Evolutionary conservation across 92 coral and sea anemone species (phyloP).

Genomic region (Virgularia gustaviana): DNA sequence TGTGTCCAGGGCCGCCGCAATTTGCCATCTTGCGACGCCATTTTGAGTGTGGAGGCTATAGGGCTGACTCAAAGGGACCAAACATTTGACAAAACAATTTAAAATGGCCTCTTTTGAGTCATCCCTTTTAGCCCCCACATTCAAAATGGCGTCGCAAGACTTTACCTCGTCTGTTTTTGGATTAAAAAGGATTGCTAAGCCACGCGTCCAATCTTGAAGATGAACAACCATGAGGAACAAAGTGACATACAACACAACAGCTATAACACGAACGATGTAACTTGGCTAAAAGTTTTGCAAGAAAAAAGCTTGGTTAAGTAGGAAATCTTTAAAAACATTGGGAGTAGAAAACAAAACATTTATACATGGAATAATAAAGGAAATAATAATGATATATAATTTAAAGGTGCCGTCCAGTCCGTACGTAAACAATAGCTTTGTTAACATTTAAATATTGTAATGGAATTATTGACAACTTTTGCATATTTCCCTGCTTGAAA

Average conservation of each 20-base stretch:
- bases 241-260: slow-evolving; percentile 49
- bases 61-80: not conserved
- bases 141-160: too few species aligned
- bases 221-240: slow-evolving; percentile 75
- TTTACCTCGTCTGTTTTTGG: slow-evolving; percentile 29
- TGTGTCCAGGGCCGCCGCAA: too few species aligned
- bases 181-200: slow-evolving; percentile 57
- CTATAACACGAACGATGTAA: slow-evolving; percentile 43
- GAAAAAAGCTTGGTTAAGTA: not conserved
- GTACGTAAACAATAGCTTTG: too few species aligned
- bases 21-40: too few species aligned
- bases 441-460: too few species aligned
- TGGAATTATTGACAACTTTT: not conserved
- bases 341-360: not conserved
- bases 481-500: too few species aligned
- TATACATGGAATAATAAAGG: not conserved
- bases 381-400: slow-evolving; percentile 34
- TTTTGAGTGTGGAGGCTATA: too few species aligned
- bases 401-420: too few species aligned
- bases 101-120: too few species aligned
- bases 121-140: too few species aligned
- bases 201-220: slow-evolving; percentile 78
- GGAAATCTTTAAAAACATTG: not conserved
- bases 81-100: too few species aligned
- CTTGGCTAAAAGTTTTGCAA: slow-evolving; percentile 35